phyloP scores from a whole-genome alignment of 1,140 invertebrate genomes.

The Drosophila biarmipes region DNA sequence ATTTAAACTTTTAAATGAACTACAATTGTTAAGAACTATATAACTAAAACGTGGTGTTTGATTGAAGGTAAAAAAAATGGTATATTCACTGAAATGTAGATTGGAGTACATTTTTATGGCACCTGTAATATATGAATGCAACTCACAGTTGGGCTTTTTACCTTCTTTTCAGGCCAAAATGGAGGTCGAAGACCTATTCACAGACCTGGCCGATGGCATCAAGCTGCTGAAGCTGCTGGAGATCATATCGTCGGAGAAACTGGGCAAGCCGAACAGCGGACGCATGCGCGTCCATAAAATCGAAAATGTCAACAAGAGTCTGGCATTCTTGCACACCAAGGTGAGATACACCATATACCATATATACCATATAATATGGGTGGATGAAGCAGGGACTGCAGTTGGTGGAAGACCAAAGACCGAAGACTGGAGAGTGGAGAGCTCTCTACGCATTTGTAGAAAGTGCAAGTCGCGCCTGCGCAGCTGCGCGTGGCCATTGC shows the following conservation, averaged over 20 bases:
- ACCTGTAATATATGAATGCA: slow-evolving; percentile 17
- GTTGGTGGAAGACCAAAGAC: not conserved
- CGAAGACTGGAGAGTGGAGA: slow-evolving; percentile 7
- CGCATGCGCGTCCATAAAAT: slow-evolving; percentile 99
- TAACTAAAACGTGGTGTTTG: not conserved
- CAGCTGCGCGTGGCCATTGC: slow-evolving; percentile 77
- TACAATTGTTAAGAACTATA: not conserved
- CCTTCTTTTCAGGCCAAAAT: slow-evolving; percentile 90
- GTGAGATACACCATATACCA: slow-evolving; percentile 86
- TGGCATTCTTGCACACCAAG: slow-evolving; percentile 99
- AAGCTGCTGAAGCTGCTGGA: slow-evolving; percentile 98
- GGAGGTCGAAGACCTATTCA: slow-evolving; percentile 99
- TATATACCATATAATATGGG: not conserved
- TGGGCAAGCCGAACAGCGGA: slow-evolving; percentile 98
- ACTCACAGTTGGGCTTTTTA: slow-evolving; percentile 20
- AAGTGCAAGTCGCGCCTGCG: slow-evolving; percentile 78
- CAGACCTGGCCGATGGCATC: slow-evolving; percentile 97
- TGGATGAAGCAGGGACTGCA: not conserved
- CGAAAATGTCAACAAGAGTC: slow-evolving; percentile 99
- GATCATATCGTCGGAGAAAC: slow-evolving; percentile 99
- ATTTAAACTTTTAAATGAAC: too few relatives aligned
- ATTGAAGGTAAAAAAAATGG: slow-evolving; percentile 18
- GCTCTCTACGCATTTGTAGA: slow-evolving; percentile 78
- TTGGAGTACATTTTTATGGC: slow-evolving; percentile 19
- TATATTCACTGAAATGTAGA: slow-evolving; percentile 26